Evolutionary conservation across 2,113 vertebrate genomes (phyloP), one percentile per base, ranked within the genome.

Genomic region (Kryptolebias marmoratus): DNA sequence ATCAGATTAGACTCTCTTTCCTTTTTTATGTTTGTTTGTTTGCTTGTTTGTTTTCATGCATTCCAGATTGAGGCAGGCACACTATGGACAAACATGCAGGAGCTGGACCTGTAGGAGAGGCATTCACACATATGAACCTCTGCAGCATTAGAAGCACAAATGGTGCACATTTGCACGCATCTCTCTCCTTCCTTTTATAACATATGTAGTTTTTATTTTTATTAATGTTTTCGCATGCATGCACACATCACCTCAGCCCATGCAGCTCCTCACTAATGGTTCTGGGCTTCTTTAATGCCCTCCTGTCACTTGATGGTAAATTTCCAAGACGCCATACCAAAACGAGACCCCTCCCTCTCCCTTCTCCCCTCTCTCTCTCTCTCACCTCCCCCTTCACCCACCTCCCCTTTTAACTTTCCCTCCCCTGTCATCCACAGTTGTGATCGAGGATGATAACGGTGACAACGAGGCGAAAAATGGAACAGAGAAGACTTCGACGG

Each of bases 391-490:
- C n/a, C 10, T 5, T 6, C 12, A 47, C 22, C 48, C 31, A 45
- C 18, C 49, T 14, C 65, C 42, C 42, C 69, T 77, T 80, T 88
- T 85, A 93, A 88, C 80, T 75, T 81, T 83, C 55, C 55, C 80
- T 89, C 74, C 77, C 86, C 74, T 90, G 84, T 91, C 87, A 60
- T 89, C 90, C 81, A 89, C 90, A 91, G 92, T 92, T 88, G 90
- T 92, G 84, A 92, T 91, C 65, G 93, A 93, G 53, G 93, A 94
- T 70, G 93, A 94, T 69, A 92, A 89, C 48, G 93, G 89, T 36
- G 91, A 91, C 27, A 58, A 90, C 4, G 83, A 87, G 65, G 89
- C 88, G 91, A 91, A 93, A 87, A 89, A 92, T 73, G 89, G 83
- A 76, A 88, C 93, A 92, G 93, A 93, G 88, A 94, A 93, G 88